Evolutionary conservation across 1,140 invertebrate genomes (phyloP).

Genomic region (Eriosoma lanigerum): DNA sequence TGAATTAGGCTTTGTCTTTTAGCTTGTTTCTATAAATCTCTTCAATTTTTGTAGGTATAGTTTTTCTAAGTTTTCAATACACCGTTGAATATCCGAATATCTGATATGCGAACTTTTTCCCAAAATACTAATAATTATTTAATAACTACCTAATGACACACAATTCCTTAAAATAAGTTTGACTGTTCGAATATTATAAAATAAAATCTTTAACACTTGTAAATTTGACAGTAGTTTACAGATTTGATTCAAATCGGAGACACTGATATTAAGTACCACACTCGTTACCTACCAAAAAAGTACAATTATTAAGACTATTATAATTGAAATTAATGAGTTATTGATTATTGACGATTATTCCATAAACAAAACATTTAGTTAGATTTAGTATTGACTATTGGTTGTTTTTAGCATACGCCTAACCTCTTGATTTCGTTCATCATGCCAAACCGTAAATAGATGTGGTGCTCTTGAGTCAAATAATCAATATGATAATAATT

Average conservation of each 20-base stretch:
- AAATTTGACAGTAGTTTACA: not conserved
- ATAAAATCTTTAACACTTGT: slow-evolving; percentile 50
- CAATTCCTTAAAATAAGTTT: not conserved
- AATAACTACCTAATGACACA: not conserved
- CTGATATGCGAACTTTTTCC: slow-evolving; percentile 25
- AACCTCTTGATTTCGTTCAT: too few relatives aligned
- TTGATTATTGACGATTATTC: too few relatives aligned
- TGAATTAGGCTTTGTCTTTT: slow-evolving; percentile 23
- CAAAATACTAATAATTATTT: slow-evolving; percentile 37
- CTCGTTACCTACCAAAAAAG: too few relatives aligned
- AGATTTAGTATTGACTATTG: too few relatives aligned
- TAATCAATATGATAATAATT: too few relatives aligned
- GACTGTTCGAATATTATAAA: slow-evolving; percentile 52
- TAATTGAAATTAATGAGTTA: too few relatives aligned
- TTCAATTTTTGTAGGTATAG: slow-evolving; percentile 52
- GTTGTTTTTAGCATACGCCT: too few relatives aligned
- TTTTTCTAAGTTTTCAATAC: slow-evolving; percentile 50
- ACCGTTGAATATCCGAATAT: slow-evolving; percentile 37
- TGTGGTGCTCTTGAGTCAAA: too few relatives aligned
- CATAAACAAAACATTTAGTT: too few relatives aligned
- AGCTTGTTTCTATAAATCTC: slow-evolving; percentile 47
- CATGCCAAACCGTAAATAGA: too few relatives aligned
- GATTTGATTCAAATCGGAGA: not conserved
- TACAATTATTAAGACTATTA: too few relatives aligned
- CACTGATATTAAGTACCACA: too few relatives aligned